These are phyloP conservation scores for Ooceraea biroi DNA, from an alignment of 1,140 invertebrate genomes.

Conservation along the genomic window DNA sequence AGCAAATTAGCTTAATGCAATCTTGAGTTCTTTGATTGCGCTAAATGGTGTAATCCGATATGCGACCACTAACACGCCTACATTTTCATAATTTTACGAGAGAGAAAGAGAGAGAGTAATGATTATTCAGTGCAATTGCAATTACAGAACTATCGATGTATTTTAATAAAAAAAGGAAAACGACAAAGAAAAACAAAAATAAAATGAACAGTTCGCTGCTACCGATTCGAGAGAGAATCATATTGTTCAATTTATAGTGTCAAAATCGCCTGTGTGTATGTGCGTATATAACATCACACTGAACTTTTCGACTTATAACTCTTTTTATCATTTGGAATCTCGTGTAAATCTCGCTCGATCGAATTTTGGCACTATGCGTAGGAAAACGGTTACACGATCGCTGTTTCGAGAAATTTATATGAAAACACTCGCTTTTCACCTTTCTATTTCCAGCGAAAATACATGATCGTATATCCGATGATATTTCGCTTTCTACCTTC, in stretches of 20 bases:
- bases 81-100: slow-evolving; percentile 16
- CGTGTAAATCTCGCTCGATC: not conserved
- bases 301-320: slow-evolving; percentile 5
- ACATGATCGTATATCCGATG: slow-evolving; percentile 31
- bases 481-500: slow-evolving; percentile 5
- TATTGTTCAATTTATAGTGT: not conserved
- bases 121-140: not conserved
- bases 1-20: slow-evolving; percentile 52
- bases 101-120: not conserved
- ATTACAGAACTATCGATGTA: not conserved
- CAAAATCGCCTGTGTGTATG: not conserved
- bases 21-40: slow-evolving; percentile 28
- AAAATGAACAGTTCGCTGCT: not conserved
- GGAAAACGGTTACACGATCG: slow-evolving; percentile 9
- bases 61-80: not conserved
- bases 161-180: not conserved
- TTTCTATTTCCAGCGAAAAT: slow-evolving; percentile 33
- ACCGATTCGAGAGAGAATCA: not conserved
- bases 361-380: not conserved
- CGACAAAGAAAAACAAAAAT: not conserved
- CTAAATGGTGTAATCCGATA: slow-evolving; percentile 39
- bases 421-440: slow-evolving; percentile 11
- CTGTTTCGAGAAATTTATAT: slow-evolving; percentile 11
- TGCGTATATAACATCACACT: slow-evolving; percentile 11
- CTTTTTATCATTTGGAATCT: slow-evolving; percentile 30